Evolutionary conservation across 2,113 vertebrate genomes (phyloP), one percentile per base, ranked within the genome.

Genomic region (Coryphaenoides rupestris): DNA sequence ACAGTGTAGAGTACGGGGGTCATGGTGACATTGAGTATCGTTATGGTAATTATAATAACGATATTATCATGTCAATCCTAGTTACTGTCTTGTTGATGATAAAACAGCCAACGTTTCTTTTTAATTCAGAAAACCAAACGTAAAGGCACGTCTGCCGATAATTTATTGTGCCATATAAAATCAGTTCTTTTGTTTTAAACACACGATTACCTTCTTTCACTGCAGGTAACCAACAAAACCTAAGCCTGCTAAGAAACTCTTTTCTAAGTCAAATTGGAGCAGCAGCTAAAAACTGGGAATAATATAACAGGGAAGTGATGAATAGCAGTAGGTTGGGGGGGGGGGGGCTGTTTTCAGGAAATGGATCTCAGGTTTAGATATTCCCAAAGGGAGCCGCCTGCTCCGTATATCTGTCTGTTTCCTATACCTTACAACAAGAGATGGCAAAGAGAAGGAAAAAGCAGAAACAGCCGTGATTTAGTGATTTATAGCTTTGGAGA

Each of bases 341-440:
- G 15, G 47, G 5, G 1, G 49, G n/a, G 45, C 46, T 14, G 10
- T 68, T 60, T 72, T 49, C 2, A 66, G 24, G 83, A 75, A 87
- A 76, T 74, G 60, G 54, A 22, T 50, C 72, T 77, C 63, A 82
- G 75, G 82, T 76, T 60, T 4, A 0, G 28, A 53, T 12, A 19
- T 21, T 70, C 79, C 79, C 78, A 58, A 47, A 23, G 67, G 79
- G 54, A 54, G 47, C 65, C 21, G 72, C 79, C 75, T 53, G 57
- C 66, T 54, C 58, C 17, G 33, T 63, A 66, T 69, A 60, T 74
- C 68, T 69, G 73, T 63, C 69, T 28, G 21, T 5, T 57, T 60
- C 28, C 53, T 6, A 2, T 40, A 10, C 33, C 33, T 40, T 40
- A 40, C 33, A 10, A 40, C 33, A 40, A 40, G 7, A 40, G 7